Percentiles rank a stretch among this genome's conserved stretches.
These are phyloP conservation scores for Diploscapter pachys DNA, from an alignment of 1,140 invertebrate species.

Conservation along the genomic window DNA sequence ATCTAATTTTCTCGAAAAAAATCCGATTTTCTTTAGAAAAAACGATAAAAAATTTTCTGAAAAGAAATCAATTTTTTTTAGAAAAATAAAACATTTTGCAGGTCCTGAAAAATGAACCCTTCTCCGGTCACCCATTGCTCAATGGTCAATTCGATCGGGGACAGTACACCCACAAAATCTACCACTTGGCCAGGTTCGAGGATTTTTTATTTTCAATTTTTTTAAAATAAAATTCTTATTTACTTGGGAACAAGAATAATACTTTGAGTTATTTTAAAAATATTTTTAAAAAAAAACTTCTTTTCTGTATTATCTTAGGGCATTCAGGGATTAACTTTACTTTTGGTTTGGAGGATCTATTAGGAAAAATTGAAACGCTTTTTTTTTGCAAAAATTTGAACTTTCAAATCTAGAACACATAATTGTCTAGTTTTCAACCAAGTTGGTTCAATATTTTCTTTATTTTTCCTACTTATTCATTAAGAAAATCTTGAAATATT, in stretches of 20 bases:
- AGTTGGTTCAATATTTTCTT: neutral
- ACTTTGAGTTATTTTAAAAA: neutral
- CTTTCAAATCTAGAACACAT: too few species aligned
- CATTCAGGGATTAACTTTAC: too few species aligned
- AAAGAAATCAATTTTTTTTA: too few species aligned
- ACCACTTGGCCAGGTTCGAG: slow-evolving; percentile 80
- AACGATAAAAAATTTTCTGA: neutral
- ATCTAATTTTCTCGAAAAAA: neutral
- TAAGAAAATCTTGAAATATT: neutral
- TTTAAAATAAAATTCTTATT: too few species aligned
- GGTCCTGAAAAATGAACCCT: slow-evolving; percentile 92
- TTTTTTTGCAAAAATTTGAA: too few species aligned
- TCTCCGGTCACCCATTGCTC: slow-evolving; percentile 78
- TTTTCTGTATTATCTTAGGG: neutral
- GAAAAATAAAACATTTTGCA: neutral
- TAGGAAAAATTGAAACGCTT: too few species aligned
- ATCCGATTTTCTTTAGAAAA: neutral
- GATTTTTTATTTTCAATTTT: slow-evolving; percentile 7
- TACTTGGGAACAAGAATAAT: too few species aligned
- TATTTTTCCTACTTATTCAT: neutral
- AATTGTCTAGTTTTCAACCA: too few species aligned
- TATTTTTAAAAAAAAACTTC: slow-evolving; percentile 2
- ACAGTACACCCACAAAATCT: slow-evolving; percentile 99
- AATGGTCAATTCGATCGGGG: slow-evolving; percentile 85
- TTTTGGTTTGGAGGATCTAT: too few species aligned